These are phyloP conservation scores for Sebastolobus alascanus DNA, from an alignment of 2,797 vertebrate genomes.

Conservation along the genomic window DNA sequence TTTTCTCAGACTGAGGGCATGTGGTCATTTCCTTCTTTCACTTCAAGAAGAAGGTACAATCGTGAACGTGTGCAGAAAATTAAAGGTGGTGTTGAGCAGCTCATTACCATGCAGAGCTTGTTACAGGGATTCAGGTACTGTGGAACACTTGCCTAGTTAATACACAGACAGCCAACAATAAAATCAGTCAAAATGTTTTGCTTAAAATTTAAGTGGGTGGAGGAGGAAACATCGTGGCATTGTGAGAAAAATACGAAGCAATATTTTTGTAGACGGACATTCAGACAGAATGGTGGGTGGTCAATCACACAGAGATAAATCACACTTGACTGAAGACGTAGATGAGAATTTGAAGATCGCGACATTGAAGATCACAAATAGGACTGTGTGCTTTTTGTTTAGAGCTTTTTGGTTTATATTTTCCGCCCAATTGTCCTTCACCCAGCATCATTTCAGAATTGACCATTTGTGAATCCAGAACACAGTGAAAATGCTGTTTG, in stretches of 20 bases:
- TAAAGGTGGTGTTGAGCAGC: conserved; percentile 11
- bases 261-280: not conserved
- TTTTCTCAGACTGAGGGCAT: conserved; percentile 25
- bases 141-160: not conserved
- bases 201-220: conserved; percentile 2
- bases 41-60: conserved; percentile 23
- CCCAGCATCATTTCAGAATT: not conserved
- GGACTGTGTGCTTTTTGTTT: not conserved
- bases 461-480: conserved; percentile 2
- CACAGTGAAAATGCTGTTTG: conserved; percentile 20
- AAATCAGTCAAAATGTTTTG: conserved; percentile 4
- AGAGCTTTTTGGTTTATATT: not conserved
- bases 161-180: conserved; percentile 12
- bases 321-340: not conserved
- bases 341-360: too few species aligned
- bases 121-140: not conserved
- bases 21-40: not conserved
- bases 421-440: not conserved
- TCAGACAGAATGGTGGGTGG: not conserved
- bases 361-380: not conserved
- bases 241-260: not conserved
- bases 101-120: conserved; percentile 11
- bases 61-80: conserved; percentile 21
- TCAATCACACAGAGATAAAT: not conserved
- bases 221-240: not conserved